These are phyloP conservation scores for Drosophila novamexicana DNA, from an alignment of 1,140 invertebrate species.

Conservation along the genomic window DNA sequence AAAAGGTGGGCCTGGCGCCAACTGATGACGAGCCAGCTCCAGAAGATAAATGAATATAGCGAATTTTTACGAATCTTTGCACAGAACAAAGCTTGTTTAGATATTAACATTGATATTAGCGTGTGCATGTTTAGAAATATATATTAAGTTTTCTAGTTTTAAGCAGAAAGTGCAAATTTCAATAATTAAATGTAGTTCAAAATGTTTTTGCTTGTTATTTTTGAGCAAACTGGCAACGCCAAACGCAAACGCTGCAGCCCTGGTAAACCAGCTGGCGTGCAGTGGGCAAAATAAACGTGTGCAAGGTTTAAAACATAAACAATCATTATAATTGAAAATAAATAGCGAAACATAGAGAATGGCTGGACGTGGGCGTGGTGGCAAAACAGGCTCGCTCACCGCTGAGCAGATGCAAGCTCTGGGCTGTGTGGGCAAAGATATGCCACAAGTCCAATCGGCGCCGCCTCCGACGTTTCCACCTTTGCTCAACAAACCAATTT, in stretches of 20 bases:
- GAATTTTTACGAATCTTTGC: constrained; percentile 14
- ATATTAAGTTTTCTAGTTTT: constrained; percentile 52
- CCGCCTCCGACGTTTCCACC: constrained; percentile 89
- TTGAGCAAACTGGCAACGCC: constrained; percentile 46
- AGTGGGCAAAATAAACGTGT: constrained; percentile 46
- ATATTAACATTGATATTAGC: constrained; percentile 19
- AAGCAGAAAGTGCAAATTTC: constrained; percentile 64
- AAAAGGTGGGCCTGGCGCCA: constrained; percentile 84
- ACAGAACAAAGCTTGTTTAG: constrained; percentile 2
- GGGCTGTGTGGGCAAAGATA: constrained; percentile 87
- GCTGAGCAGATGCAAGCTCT: constrained; percentile 86
- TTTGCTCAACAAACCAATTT: constrained; percentile 87
- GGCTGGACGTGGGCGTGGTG: constrained; percentile 85
- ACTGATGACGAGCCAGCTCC: constrained; percentile 60
- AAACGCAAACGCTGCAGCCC: constrained; percentile 1
- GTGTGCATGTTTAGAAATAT: constrained; percentile 30
- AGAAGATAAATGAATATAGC: constrained; percentile 35
- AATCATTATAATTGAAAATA: neutral
- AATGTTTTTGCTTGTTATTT: constrained; percentile 21
- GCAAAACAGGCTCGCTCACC: constrained; percentile 87
- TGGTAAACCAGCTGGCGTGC: constrained; percentile 38
- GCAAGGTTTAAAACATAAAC: constrained; percentile 31
- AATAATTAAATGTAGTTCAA: constrained; percentile 47
- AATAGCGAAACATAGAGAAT: constrained; percentile 34
- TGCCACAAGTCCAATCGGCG: constrained; percentile 86